Evolutionary conservation across 2,113 vertebrate species (phyloP).

Genomic region (Neodontobutis hainanensis): DNA sequence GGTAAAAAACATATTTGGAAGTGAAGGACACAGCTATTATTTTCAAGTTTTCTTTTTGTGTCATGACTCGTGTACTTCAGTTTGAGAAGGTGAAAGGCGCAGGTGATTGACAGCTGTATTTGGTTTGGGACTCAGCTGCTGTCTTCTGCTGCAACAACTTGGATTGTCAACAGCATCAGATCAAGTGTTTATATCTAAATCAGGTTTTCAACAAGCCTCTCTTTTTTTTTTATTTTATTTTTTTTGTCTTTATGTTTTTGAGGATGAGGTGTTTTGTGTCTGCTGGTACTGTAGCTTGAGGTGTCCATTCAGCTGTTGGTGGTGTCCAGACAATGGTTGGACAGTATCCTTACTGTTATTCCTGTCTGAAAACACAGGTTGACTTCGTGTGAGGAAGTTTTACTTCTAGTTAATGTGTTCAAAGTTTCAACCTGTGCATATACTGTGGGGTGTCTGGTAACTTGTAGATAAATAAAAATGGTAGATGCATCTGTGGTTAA

Average conservation of each 20-base stretch:
- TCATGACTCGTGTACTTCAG: slow-evolving; percentile 14
- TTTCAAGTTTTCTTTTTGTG: slow-evolving; percentile 1
- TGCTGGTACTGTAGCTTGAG: slow-evolving; percentile 61
- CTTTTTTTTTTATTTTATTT: slow-evolving; percentile 37
- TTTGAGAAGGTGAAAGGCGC: slow-evolving; percentile 12
- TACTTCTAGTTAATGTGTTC: slow-evolving; percentile 27
- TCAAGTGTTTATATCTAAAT: slow-evolving; percentile 63
- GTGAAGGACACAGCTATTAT: slow-evolving; percentile 10
- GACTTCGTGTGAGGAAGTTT: slow-evolving; percentile 46
- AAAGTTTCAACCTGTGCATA: slow-evolving; percentile 1
- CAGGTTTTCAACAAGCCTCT: slow-evolving; percentile 60
- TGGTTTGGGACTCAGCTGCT: slow-evolving; percentile 56
- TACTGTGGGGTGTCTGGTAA: not conserved
- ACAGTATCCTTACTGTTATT: slow-evolving; percentile 17
- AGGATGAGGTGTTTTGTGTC: slow-evolving; percentile 60
- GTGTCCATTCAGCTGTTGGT: slow-evolving; percentile 56
- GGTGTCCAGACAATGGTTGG: slow-evolving; percentile 25
- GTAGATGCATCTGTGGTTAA: too few relatives aligned
- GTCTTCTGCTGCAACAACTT: slow-evolving; percentile 36
- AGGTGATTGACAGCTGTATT: slow-evolving; percentile 36
- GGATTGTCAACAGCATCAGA: slow-evolving; percentile 49
- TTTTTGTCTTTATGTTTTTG: slow-evolving; percentile 27
- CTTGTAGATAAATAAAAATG: not conserved
- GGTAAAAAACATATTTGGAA: slow-evolving; percentile 14
- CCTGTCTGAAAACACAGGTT: slow-evolving; percentile 15